Evolutionary conservation across 2,113 vertebrate genomes (phyloP).

Genomic region (Chionomys nivalis): DNA sequence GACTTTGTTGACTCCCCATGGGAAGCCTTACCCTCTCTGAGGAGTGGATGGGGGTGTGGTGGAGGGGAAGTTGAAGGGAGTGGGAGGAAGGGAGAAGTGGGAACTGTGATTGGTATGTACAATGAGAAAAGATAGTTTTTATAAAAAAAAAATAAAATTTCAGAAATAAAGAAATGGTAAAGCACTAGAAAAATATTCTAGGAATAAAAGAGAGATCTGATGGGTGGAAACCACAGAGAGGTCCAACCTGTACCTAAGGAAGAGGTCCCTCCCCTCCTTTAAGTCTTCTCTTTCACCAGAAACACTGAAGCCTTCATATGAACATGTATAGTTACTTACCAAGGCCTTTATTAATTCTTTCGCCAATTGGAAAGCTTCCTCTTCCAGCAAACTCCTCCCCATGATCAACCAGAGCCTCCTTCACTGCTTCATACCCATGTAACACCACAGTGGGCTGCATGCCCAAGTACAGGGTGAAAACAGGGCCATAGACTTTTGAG

Average conservation of each 20-base stretch:
- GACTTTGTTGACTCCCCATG: too few relatives aligned
- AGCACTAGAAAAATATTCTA: not conserved
- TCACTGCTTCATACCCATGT: slow-evolving; percentile 85
- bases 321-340: slow-evolving; percentile 61
- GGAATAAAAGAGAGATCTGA: not conserved
- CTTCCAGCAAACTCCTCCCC: slow-evolving; percentile 86
- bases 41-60: too few relatives aligned
- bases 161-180: not conserved
- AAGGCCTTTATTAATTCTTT: slow-evolving; percentile 73
- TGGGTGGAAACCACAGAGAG: fast-evolving
- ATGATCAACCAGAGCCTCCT: slow-evolving; percentile 86
- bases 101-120: too few relatives aligned
- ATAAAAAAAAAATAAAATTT: too few relatives aligned
- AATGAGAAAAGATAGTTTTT: too few relatives aligned
- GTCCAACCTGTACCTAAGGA: not conserved
- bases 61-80: too few relatives aligned
- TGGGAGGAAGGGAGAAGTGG: too few relatives aligned
- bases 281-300: not conserved
- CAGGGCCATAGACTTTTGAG: not conserved
- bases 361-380: slow-evolving; percentile 68
- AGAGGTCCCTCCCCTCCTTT: not conserved
- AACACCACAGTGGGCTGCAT: slow-evolving; percentile 79
- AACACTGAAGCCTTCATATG: too few relatives aligned
- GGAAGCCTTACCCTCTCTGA: too few relatives aligned
- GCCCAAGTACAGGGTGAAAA: slow-evolving; percentile 75